Evolutionary conservation across 64 coral and sea anemone species (phyloP), one percentile per base, ranked within the genome.

Genomic region (Astreopora myriophthalma): DNA sequence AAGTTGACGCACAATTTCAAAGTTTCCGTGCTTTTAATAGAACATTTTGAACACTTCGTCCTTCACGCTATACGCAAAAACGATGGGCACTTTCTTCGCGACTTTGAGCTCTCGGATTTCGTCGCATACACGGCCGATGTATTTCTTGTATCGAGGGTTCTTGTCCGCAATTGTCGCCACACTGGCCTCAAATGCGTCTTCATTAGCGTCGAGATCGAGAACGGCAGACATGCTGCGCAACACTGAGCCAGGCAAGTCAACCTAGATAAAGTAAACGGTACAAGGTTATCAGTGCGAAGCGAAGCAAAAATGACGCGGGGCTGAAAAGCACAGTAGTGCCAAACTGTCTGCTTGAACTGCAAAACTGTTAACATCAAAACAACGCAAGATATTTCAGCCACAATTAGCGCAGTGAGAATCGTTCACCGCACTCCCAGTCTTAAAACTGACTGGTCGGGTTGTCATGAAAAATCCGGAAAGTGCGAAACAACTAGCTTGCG

Each of bases 21-120:
- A 37, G 34, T n/a, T 8, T n/a, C 2, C 24, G 20, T 14, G 46
- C 34, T 0, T 52, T 86, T 75, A 95, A 57, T 90, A 93, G 85
- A 96, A 96, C 69, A 85, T 89, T 76, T 87, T 96, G 75, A 90
- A 96, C n/a, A 89, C 82, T 63, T 99, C 97, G 25, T 99, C 97
- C 23, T 79, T 93, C 0, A 92, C 64, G 32, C 93, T 98, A 19
- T 95, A 98, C 27, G 95, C 89, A 49, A 98, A 93, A 19, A 99
- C 65, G 17, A 99, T 69, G 9, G 94, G 94, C 33, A 93, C 80
- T 91, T 95, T 95, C 44, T 93, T 87, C 3, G 65, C 71, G 2
- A 85, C 69, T 75, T 95, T 99, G 6, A 93, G 67, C 12, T 99
- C 94, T 12, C 84, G 60, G 13, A 99, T 82, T 14, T 91, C 89